Conservation (phyloP, 2,113 vertebrate genomes). For the Vireo altiloquus region DNA sequence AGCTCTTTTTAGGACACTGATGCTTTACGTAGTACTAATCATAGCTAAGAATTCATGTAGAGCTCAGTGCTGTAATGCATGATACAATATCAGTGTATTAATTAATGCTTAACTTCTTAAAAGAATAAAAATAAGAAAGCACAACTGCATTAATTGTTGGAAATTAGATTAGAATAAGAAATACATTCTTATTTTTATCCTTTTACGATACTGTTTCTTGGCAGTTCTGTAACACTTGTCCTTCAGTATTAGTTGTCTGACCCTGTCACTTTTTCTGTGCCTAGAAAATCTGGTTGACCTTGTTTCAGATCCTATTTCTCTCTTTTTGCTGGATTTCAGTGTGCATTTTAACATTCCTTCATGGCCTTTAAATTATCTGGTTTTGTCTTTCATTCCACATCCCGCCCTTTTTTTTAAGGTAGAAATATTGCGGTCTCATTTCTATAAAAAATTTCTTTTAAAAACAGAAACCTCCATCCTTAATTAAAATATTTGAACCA, state of each 20-base stretch:
- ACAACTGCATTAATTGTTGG: background rate
- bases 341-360: background rate
- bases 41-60: background rate
- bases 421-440: background rate
- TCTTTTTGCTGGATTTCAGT: background rate
- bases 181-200: background rate
- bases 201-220: background rate
- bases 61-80: background rate
- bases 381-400: background rate
- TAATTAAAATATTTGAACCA: background rate
- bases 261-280: background rate
- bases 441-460: background rate
- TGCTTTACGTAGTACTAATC: background rate
- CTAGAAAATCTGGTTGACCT: background rate
- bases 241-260: background rate
- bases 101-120: background rate
- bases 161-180: too few relatives aligned
- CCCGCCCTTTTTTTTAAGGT: fast-evolving
- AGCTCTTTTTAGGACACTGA: background rate
- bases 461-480: background rate
- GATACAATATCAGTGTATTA: background rate
- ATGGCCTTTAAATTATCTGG: background rate
- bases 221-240: background rate
- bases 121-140: background rate
- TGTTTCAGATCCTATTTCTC: background rate